Evolutionary conservation across 35 echinoderm and acorn worm genomes (phyloP).

Genomic region (Strongylocentrotus purpuratus): DNA sequence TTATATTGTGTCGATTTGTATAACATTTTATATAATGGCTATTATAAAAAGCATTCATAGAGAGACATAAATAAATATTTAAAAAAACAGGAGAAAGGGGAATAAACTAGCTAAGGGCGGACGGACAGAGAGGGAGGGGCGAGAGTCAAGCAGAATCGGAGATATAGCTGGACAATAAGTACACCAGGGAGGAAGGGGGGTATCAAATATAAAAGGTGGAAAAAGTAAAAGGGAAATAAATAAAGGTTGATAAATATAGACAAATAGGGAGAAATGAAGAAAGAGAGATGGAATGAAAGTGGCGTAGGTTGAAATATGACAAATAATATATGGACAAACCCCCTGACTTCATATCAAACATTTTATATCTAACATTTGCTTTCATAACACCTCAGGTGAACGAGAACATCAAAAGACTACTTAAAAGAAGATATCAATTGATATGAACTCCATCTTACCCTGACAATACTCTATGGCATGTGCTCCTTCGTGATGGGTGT

Average conservation of each 20-base stretch:
- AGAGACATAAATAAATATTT: neutral
- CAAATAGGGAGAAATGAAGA: too few species aligned
- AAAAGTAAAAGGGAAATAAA: neutral
- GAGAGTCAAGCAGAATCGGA: neutral
- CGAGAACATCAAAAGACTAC: too few species aligned
- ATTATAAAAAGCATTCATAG: too few species aligned
- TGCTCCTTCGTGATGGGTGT: constrained; percentile 50
- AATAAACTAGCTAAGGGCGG: neutral
- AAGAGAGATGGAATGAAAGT: too few species aligned
- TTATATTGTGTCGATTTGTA: too few species aligned
- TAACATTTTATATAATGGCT: too few species aligned
- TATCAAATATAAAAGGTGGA: neutral
- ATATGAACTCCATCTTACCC: constrained; percentile 12
- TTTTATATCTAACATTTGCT: too few species aligned
- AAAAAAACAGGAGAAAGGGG: neutral
- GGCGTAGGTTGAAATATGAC: too few species aligned
- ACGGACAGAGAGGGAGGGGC: neutral
- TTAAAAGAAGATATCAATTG: too few species aligned
- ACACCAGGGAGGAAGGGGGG: neutral
- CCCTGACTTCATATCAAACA: too few species aligned
- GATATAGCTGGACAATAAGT: neutral
- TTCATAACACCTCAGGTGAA: too few species aligned
- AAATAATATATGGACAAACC: too few species aligned
- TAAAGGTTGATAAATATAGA: neutral
- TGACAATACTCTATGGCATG: constrained; percentile 43